Conservation (phyloP, 2,797 vertebrate genomes). For the Darevskia nairensis region DNA sequence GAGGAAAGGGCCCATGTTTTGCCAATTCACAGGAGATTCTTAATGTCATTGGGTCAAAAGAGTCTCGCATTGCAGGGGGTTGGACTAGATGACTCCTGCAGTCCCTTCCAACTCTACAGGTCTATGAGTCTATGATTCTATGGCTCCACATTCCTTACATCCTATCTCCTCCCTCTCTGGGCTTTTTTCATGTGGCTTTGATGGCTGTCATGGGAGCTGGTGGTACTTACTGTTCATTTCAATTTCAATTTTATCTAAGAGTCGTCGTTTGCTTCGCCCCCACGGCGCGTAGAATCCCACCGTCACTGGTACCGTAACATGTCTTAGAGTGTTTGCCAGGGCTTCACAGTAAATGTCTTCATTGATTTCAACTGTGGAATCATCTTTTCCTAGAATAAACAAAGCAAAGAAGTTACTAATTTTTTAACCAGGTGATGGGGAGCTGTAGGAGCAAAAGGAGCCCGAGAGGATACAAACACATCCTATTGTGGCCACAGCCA, state of each 20-base stretch:
- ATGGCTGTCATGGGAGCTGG: no score
- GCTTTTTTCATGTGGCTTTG: not conserved
- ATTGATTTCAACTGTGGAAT: not conserved
- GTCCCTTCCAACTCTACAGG: not conserved
- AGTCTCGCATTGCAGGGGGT: no score
- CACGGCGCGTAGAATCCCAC: conserved; percentile 41
- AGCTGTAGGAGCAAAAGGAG: no score
- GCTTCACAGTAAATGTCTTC: conserved; percentile 6
- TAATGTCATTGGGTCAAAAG: no score
- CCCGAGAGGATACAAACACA: no score
- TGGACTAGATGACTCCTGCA: not conserved
- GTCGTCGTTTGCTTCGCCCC: not conserved
- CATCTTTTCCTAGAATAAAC: no score
- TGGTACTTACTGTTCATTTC: not conserved
- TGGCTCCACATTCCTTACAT: not conserved
- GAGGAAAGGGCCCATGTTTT: no score
- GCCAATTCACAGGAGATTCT: no score
- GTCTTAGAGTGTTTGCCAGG: conserved; percentile 11
- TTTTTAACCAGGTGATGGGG: no score
- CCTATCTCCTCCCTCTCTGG: not conserved
- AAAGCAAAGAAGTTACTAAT: no score
- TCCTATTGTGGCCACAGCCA: no score
- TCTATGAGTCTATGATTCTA: no score
- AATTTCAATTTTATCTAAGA: not conserved
- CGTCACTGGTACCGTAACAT: not conserved